These are phyloP conservation scores for Rhinolophus ferrumequinum DNA, from an alignment of 2,113 vertebrate genomes.

Conservation along the genomic window DNA sequence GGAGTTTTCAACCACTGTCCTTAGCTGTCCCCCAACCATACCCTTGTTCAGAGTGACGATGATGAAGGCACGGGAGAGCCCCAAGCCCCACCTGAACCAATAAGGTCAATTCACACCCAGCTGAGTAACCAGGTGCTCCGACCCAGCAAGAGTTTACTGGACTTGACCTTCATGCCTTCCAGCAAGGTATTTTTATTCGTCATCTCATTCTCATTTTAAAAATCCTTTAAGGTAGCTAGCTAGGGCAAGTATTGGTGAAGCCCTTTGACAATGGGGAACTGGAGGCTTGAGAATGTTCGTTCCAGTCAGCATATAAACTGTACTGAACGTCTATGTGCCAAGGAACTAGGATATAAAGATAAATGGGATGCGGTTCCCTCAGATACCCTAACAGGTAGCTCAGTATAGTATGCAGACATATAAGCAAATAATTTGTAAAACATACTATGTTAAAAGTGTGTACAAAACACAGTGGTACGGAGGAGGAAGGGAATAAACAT, in stretches of 20 bases:
- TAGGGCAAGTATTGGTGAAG: not conserved
- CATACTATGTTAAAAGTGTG: not conserved
- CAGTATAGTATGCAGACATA: not conserved
- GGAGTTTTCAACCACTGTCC: not conserved
- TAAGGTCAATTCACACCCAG: not conserved
- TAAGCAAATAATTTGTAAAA: not conserved
- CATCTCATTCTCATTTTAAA: not conserved
- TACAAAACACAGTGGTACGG: not conserved
- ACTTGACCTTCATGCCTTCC: not conserved
- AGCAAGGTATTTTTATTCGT: not conserved
- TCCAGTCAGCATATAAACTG: not conserved
- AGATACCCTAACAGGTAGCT: not conserved
- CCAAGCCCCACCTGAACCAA: not conserved
- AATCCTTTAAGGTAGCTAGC: not conserved
- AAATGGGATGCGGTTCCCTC: not conserved
- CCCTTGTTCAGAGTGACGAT: fast-evolving
- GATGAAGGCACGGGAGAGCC: not conserved
- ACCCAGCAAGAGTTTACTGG: not conserved
- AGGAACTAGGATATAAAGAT: not conserved
- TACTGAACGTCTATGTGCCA: not conserved
- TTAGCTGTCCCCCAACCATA: not conserved
- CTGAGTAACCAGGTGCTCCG: not conserved
- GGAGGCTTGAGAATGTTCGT: not conserved
- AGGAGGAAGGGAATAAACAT: not conserved
- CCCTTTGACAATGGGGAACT: not conserved